A percentile compares a stretch with the other conserved stretches of the same genome.
Conservation (phyloP, 2,797 vertebrate species). For the Corythornis leucogaster region DNA sequence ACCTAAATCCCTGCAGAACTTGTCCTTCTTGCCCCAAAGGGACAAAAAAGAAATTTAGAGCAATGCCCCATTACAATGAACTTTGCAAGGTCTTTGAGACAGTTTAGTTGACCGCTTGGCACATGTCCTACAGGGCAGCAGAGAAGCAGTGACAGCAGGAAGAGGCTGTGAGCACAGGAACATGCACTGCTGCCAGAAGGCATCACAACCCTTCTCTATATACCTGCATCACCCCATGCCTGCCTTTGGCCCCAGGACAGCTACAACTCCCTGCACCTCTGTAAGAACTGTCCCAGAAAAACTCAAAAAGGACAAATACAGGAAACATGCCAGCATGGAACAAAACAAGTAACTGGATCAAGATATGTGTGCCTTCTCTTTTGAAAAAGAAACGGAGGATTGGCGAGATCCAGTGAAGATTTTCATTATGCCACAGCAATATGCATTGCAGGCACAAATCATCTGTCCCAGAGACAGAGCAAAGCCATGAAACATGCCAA, state of each 20-base stretch:
- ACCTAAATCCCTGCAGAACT: neutral
- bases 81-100: neutral
- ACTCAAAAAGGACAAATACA: neutral
- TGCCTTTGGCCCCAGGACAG: neutral
- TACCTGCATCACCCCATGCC: neutral
- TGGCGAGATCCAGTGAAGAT: neutral
- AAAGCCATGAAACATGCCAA: neutral
- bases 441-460: neutral
- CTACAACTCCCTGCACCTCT: neutral
- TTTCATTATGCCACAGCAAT: neutral
- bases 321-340: neutral
- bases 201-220: neutral
- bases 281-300: neutral
- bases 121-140: neutral
- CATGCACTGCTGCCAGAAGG: neutral
- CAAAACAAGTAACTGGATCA: neutral
- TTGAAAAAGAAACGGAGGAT: neutral
- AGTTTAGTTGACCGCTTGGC: neutral
- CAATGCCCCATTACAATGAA: neutral
- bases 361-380: neutral
- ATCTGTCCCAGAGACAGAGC: neutral
- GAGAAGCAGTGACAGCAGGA: neutral
- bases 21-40: neutral
- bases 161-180: neutral
- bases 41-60: neutral